Evolutionary conservation across 1,140 invertebrate species (phyloP), one percentile per base, ranked within the genome.

Genomic region (Drosophila ananassae): DNA sequence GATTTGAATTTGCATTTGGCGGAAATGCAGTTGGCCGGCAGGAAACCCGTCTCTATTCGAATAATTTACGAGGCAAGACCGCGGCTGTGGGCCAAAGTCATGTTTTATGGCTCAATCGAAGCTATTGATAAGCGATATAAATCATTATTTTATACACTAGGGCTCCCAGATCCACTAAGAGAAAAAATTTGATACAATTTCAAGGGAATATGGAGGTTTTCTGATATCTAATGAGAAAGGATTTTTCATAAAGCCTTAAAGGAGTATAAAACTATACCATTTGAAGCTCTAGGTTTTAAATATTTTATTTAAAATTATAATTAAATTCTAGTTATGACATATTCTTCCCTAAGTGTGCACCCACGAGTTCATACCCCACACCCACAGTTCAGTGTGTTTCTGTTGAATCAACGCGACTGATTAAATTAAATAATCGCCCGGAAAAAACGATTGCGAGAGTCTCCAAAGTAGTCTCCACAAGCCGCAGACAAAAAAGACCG

Each of bases 341-440:
- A 37, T 37, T 37, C 34, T 37, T 37, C 34, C 1, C 12, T 37
- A 37, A 37, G 34, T 37, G 34, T 37, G 34, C 34, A 37, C 34
- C 34, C 34, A 30, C 13, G 17, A 53, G 39, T 28, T 51, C 32
- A n/a, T 69, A n/a, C 32, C 17, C 25, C 54, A 32, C 39, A 34
- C 30, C 22, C n/a, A 8, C 9, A 17, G 6, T 37, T 3, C 4
- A 44, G 25, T n/a, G 52, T 55, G 51, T 44, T 59, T 21, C 47
- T 32, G 60, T 66, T 56, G 54, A 74, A 63, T 62, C 41, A 44
- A 44, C 41, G 69, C 44, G 22, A 34, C 12, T 76, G 66, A 63
- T 64, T 87, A 66, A 87, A 87, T 87, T 87, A 87, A 89, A 89
- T 89, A 87, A 87, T 76, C 78, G 72, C 52, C 56, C 47, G 60